Conservation (phyloP, 2,797 vertebrate genomes). For the Schizothorax lantsangensis region DNA sequence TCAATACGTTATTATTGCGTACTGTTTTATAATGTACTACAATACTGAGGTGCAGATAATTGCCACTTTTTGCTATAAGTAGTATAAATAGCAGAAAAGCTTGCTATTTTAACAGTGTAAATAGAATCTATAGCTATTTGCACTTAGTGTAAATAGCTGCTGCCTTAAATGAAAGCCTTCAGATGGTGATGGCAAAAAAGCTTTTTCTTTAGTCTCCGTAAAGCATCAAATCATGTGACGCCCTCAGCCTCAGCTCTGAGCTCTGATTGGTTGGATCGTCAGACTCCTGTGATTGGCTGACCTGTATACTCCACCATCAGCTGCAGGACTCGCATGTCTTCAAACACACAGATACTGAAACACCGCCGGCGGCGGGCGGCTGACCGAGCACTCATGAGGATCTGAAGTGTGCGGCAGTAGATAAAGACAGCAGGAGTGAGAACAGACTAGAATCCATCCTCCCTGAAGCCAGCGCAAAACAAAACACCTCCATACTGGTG, state of each 20-base stretch:
- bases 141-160: no score
- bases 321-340: conserved; percentile 21
- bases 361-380: conserved; percentile 5
- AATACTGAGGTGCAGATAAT: no score
- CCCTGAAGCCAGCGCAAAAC: background rate
- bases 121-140: no score
- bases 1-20: no score
- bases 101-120: no score
- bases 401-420: background rate
- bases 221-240: background rate
- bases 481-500: background rate
- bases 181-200: background rate
- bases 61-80: no score
- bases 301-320: conserved; percentile 24
- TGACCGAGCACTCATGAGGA: no score
- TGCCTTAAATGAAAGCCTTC: background rate
- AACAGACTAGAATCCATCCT: background rate
- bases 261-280: conserved; percentile 40
- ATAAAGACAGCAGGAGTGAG: conserved; percentile 1
- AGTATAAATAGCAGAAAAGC: no score
- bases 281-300: conserved; percentile 35
- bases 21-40: no score
- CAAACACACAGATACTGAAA: conserved; percentile 20
- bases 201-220: background rate
- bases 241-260: conserved; percentile 16